Evolutionary conservation across 2,113 vertebrate species (phyloP).

Genomic region (Vimba vimba): DNA sequence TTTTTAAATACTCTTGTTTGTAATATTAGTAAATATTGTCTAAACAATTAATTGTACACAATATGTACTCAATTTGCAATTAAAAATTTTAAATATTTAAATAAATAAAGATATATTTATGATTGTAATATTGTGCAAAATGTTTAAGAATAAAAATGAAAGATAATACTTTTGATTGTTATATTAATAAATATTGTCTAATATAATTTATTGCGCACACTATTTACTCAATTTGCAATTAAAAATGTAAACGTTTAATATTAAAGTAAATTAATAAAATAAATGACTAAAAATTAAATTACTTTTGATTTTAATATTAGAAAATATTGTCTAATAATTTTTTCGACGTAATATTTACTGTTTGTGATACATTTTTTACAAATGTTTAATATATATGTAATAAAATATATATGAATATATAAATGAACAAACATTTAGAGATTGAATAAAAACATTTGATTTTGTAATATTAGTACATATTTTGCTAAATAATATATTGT

Average conservation of each 20-base stretch:
- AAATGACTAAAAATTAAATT: not conserved
- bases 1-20: not conserved
- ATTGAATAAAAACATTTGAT: not conserved
- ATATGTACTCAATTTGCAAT: not conserved
- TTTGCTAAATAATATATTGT: not conserved
- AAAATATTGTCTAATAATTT: not conserved
- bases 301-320: not conserved
- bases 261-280: not conserved
- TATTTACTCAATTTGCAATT: not conserved
- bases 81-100: not conserved
- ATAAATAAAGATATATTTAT: not conserved
- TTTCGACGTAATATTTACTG: not conserved
- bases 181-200: no score
- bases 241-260: not conserved
- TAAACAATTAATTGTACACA: not conserved
- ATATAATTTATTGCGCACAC: not conserved
- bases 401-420: not conserved
- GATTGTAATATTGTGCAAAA: not conserved
- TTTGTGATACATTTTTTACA: no score
- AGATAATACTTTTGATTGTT: no score
- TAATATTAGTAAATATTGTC: not conserved
- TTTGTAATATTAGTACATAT: not conserved
- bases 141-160: not conserved
- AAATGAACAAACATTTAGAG: not conserved
- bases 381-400: not conserved